Evolutionary conservation across 2,888 invertebrate genomes (phyloP), one percentile per base, ranked within the genome.

Genomic region (Neuroscelio doddi): DNA sequence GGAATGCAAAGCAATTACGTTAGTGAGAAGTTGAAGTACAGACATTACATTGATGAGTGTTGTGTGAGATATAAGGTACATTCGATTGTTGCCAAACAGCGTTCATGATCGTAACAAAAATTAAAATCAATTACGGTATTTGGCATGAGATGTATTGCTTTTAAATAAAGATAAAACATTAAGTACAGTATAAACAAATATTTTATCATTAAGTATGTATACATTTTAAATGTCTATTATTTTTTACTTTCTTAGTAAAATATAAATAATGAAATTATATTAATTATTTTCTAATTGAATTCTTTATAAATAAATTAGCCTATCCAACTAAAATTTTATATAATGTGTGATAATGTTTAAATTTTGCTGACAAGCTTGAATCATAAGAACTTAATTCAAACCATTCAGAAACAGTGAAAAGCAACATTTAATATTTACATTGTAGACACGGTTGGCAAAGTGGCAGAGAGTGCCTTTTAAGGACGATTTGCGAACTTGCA

Each of bases 401-500:
- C 8, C 27, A 55, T 46, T 36, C 34, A 36, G 46, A 32, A 59
- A 55, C 46, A 55, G 56, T 56, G 51, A 57, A 64, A 53, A 56
- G 59, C 30, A 56, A 56, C 62, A 72, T 73, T 64, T 56, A 69
- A 64, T 64, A 62, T 74, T 65, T 59, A 58, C 51, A 73, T 81
- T 84, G 44, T 81, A 90, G 90, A 58, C 84, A 88, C 65, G 88
- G 89, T 16, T 89, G 88, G 78, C 83, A 61, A 46, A 72, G 86
- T 56, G 91, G 90, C 3, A 86, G 86, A 42, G 82, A 85, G 24
- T 92, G 92, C 79, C 85, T 92, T 59, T 85, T 91, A 65, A 86
- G 90, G 69, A 87, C 88, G 42, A 90, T 92, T 76, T 92, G 92
- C 75, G 91, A 92, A 80, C 87, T 88, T 56, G 87, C 89, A 45